A percentile compares a stretch with the other conserved stretches of the same genome.
Conservation (phyloP, 2,888 invertebrate species). For the Idaea dimidiata region DNA sequence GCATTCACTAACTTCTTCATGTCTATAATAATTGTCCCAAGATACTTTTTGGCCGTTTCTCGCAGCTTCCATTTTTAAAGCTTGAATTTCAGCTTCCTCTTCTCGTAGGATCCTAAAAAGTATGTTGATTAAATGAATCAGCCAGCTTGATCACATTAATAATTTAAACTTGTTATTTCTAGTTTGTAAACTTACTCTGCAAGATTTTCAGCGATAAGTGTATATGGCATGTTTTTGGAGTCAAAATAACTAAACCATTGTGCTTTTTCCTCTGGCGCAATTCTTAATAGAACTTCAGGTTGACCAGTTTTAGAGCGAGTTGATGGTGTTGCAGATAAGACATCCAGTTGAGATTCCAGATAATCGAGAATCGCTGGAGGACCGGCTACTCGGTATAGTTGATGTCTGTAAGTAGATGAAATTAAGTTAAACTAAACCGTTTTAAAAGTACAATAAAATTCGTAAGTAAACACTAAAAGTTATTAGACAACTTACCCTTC, state of each 20-base stretch:
- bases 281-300: slow-evolving; percentile 55
- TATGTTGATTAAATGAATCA: not conserved
- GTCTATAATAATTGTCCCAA: slow-evolving; percentile 61
- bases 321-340: slow-evolving; percentile 52
- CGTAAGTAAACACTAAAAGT: not conserved
- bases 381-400: slow-evolving; percentile 58
- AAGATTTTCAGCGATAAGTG: slow-evolving; percentile 57
- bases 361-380: slow-evolving; percentile 30
- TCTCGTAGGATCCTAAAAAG: slow-evolving; percentile 55
- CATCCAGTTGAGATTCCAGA: slow-evolving; percentile 53
- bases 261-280: slow-evolving; percentile 55
- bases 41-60: slow-evolving; percentile 52
- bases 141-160: not conserved
- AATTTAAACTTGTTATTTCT: not conserved
- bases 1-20: slow-evolving; percentile 46
- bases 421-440: not conserved
- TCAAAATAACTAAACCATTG: slow-evolving; percentile 62
- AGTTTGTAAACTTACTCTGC: slow-evolving; percentile 50
- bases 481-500: slow-evolving; percentile 55
- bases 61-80: slow-evolving; percentile 37
- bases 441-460: not conserved
- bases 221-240: slow-evolving; percentile 46
- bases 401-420: slow-evolving; percentile 47
- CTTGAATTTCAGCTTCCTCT: slow-evolving; percentile 51
- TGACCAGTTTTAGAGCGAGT: slow-evolving; percentile 45